Evolutionary conservation across 2,113 vertebrate species (phyloP).

Genomic region (Pongo pygmaeus): DNA sequence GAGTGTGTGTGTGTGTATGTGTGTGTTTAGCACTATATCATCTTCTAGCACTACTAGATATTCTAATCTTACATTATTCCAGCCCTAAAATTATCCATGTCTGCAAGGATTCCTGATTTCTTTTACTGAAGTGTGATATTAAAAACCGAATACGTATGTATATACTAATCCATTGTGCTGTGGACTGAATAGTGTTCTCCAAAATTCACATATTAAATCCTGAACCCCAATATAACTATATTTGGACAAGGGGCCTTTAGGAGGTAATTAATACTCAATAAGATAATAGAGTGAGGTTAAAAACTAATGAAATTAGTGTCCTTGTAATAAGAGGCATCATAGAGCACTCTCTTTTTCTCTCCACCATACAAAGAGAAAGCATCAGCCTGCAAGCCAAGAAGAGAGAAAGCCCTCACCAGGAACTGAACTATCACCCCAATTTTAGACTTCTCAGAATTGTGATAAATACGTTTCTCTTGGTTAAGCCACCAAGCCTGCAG

Average conservation of each 20-base stretch:
- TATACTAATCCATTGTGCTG: background rate
- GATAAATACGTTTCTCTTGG: no score
- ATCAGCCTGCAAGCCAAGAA: background rate
- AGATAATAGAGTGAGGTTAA: background rate
- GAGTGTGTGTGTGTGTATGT: rapidly evolving
- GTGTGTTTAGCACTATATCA: background rate
- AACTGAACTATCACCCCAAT: no score
- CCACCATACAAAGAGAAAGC: background rate
- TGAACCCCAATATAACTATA: background rate
- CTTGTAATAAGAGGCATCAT: background rate
- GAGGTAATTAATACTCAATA: background rate
- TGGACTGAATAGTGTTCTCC: background rate
- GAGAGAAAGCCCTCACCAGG: background rate
- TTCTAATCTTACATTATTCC: background rate
- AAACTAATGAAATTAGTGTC: background rate
- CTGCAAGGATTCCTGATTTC: background rate
- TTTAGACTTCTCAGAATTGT: no score
- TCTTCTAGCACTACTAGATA: background rate
- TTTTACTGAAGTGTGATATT: background rate
- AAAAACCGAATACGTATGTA: background rate
- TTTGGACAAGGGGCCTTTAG: background rate
- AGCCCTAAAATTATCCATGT: background rate
- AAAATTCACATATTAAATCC: background rate
- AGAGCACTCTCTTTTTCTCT: no score
- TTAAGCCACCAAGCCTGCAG: no score